Evolutionary conservation across 53 echinoderm and acorn worm species (phyloP).

Genomic region (Actinopyga echinites): DNA sequence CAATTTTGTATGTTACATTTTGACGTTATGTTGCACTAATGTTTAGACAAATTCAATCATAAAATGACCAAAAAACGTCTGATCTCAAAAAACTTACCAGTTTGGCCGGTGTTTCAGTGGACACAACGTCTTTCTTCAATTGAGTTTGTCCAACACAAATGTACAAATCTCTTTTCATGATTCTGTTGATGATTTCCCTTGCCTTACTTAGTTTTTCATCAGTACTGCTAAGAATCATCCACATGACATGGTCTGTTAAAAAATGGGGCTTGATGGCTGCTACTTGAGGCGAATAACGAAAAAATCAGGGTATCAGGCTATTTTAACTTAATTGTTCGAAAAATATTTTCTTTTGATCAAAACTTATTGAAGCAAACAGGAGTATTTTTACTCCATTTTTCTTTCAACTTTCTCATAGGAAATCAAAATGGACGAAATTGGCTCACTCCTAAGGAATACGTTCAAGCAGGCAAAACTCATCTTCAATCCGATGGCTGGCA

Average conservation of each 20-base stretch:
- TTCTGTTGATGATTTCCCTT: conserved; percentile 53
- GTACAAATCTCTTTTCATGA: too few relatives aligned
- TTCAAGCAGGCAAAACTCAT: neutral
- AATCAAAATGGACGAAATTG: neutral
- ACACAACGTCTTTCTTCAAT: conserved; percentile 18
- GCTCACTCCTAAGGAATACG: neutral
- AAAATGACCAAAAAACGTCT: too few relatives aligned
- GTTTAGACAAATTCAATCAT: too few relatives aligned
- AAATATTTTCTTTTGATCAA: neutral
- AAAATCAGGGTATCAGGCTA: too few relatives aligned
- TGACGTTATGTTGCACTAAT: too few relatives aligned
- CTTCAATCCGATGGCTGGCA: neutral
- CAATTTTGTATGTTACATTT: too few relatives aligned
- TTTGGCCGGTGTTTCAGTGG: conserved; percentile 27
- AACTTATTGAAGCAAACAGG: neutral
- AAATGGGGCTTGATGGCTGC: too few relatives aligned
- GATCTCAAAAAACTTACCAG: conserved; percentile 58
- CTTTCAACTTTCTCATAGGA: neutral
- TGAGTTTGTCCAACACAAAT: conserved; percentile 85
- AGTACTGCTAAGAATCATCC: conserved; percentile 60
- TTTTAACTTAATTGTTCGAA: too few relatives aligned
- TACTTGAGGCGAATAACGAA: too few relatives aligned
- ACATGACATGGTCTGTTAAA: conserved; percentile 73
- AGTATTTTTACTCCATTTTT: neutral
- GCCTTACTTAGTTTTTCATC: conserved; percentile 50